phyloP scores from a whole-genome alignment of 2,113 vertebrate genomes.

The Desmodus rotundus region DNA sequence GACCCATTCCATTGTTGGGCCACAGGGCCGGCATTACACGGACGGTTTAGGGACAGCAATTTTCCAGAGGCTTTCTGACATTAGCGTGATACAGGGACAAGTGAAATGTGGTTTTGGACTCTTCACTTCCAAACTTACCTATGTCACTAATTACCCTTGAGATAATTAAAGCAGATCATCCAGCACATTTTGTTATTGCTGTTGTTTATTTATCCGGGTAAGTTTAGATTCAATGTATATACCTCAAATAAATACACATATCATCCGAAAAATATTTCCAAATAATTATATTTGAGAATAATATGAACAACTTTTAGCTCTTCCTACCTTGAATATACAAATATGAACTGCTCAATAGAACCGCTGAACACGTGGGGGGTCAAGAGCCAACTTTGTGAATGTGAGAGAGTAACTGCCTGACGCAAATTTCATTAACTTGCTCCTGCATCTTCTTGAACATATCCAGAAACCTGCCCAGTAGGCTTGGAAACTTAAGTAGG shows the following conservation, averaged over 20 bases:
- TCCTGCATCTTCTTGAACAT: neutral
- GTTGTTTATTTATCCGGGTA: neutral
- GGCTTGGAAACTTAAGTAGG: neutral
- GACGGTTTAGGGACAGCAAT: neutral
- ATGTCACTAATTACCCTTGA: neutral
- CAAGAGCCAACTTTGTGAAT: neutral
- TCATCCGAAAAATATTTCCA: neutral
- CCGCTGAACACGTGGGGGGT: neutral
- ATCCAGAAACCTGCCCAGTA: neutral
- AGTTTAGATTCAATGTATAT: neutral
- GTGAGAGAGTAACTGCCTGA: neutral
- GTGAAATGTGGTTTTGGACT: neutral
- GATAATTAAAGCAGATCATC: neutral
- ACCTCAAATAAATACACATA: neutral
- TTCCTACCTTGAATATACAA: neutral
- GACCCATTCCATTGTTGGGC: neutral
- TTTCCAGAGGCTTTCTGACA: neutral
- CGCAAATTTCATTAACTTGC: neutral
- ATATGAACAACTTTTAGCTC: neutral
- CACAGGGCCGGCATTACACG: neutral
- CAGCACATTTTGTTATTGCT: neutral
- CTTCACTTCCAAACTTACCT: neutral
- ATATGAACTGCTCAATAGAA: neutral
- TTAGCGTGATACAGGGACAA: neutral
- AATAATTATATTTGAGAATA: slow-evolving; percentile 6